Conservation (phyloP, 2,113 vertebrate species). For the Oncorhynchus kisutch region DNA sequence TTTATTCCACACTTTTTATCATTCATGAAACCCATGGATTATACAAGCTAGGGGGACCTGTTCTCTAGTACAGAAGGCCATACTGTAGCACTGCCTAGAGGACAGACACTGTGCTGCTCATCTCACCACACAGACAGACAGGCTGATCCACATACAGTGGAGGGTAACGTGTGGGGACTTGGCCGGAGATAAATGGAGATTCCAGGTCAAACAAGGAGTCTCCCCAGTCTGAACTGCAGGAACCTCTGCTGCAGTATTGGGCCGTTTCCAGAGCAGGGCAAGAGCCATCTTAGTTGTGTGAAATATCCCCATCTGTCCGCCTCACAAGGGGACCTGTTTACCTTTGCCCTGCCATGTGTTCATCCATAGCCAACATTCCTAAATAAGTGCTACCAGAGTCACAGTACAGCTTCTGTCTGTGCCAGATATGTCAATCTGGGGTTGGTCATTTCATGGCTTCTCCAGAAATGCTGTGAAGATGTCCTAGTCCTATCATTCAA, state of each 20-base stretch:
- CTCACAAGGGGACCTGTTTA: conserved; percentile 49
- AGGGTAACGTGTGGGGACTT: background rate
- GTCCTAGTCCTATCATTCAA: background rate
- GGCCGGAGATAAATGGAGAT: conserved; percentile 24
- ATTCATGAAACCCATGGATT: background rate
- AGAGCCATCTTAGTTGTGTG: conserved; percentile 41
- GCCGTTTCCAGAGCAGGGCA: conserved; percentile 38
- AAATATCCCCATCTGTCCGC: conserved; percentile 55
- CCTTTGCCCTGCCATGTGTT: conserved; percentile 58
- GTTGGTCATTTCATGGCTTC: conserved; percentile 8
- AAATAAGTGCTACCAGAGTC: conserved; percentile 38
- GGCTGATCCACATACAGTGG: no score
- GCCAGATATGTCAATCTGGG: conserved; percentile 48
- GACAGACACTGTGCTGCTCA: background rate
- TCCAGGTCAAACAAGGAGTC: conserved; percentile 42
- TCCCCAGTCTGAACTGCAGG: conserved; percentile 37
- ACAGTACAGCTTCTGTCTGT: conserved; percentile 47
- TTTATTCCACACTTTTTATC: background rate
- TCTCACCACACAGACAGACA: background rate
- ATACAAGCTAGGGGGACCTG: background rate
- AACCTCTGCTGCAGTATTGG: conserved; percentile 34
- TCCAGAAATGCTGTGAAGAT: conserved; percentile 6
- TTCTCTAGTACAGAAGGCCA: background rate
- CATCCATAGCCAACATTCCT: conserved; percentile 62
- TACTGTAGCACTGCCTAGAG: background rate